A percentile compares a stretch with the other conserved stretches of the same genome.
These are phyloP conservation scores for Corythornis vintsioides DNA, from an alignment of 2,113 vertebrate species.

Conservation along the genomic window DNA sequence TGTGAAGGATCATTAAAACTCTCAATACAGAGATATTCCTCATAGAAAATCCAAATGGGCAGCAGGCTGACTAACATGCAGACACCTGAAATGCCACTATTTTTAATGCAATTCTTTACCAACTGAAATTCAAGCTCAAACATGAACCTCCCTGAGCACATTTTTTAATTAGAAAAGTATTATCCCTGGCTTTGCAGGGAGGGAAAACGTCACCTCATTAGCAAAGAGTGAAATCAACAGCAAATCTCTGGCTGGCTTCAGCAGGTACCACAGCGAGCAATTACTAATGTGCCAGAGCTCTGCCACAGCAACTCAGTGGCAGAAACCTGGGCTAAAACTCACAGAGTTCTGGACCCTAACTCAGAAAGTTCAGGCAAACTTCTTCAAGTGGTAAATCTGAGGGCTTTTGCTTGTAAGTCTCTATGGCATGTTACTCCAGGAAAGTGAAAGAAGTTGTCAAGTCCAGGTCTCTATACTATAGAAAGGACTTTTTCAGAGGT, in stretches of 20 bases:
- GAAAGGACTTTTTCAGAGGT: not conserved
- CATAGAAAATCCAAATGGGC: not conserved
- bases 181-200: not conserved
- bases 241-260: not conserved
- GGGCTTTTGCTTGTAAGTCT: not conserved
- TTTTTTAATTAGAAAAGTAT: slow-evolving; percentile 40
- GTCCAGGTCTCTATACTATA: not conserved
- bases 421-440: not conserved
- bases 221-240: not conserved
- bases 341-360: not conserved
- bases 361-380: not conserved
- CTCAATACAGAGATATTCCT: not conserved
- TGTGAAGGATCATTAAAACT: not conserved
- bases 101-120: not conserved
- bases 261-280: not conserved
- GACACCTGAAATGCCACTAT: not conserved
- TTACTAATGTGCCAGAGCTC: not conserved
- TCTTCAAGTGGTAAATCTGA: not conserved
- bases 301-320: not conserved
- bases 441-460: not conserved
- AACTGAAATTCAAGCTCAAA: not conserved
- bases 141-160: not conserved
- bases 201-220: not conserved
- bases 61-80: not conserved
- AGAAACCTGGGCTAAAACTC: not conserved